Percentiles rank a stretch among this genome's conserved stretches.
Evolutionary conservation across 2,797 vertebrate genomes (phyloP).

Genomic region (Urosaurus nigricauda): DNA sequence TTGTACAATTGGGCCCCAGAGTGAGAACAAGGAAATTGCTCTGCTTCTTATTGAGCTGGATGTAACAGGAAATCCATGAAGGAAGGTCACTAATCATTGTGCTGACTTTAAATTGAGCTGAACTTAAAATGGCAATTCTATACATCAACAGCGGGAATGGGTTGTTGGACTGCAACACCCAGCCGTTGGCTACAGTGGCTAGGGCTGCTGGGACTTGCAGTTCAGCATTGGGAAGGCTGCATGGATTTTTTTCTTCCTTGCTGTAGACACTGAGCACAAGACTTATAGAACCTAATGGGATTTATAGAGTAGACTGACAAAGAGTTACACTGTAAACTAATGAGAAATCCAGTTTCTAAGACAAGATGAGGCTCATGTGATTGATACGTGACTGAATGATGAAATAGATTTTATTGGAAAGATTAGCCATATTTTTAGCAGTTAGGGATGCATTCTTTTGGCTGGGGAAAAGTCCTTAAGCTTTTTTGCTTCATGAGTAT

Average conservation of each 20-base stretch:
- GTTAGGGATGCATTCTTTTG: background rate
- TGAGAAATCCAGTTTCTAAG: background rate
- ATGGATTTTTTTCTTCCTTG: no score
- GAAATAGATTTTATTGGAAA: conserved; percentile 19
- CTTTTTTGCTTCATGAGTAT: conserved; percentile 33
- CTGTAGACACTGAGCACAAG: no score
- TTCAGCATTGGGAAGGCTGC: no score
- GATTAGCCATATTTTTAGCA: background rate
- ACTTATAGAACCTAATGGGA: background rate
- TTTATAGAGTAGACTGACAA: background rate
- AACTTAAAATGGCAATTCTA: no score
- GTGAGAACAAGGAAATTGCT: background rate
- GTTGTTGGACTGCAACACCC: no score
- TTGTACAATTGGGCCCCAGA: background rate
- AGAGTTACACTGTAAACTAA: background rate
- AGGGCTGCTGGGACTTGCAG: no score
- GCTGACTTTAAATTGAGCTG: background rate
- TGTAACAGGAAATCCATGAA: no score
- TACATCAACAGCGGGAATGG: no score
- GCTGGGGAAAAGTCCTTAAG: no score
- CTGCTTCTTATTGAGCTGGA: background rate
- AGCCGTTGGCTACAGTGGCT: no score
- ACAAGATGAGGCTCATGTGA: background rate
- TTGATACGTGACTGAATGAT: conserved; percentile 44
- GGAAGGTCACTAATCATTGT: no score